phyloP scores from a whole-genome alignment of 2,888 invertebrate species.

The Bombyx huttoni region DNA sequence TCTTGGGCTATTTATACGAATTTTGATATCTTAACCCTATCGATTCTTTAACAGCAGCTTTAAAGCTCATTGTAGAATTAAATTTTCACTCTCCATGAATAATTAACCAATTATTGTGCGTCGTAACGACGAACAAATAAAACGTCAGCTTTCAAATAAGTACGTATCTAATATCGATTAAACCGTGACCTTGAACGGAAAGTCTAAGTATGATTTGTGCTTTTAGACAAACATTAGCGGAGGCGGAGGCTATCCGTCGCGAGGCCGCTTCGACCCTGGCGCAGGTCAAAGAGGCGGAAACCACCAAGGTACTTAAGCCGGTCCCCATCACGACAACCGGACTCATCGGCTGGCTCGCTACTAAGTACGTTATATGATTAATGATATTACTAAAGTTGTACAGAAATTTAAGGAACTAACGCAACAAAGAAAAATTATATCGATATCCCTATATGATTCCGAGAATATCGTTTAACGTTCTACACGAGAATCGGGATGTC shows the following conservation, averaged over 20 bases:
- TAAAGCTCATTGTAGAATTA: no score
- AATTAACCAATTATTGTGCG: background rate
- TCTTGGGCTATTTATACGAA: no score
- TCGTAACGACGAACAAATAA: background rate
- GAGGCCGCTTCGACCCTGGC: constrained; percentile 30
- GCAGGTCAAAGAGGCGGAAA: constrained; percentile 22
- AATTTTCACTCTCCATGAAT: background rate
- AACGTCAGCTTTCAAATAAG: background rate
- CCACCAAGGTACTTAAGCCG: constrained; percentile 41
- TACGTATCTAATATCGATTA: background rate
- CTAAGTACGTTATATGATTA: constrained; percentile 25
- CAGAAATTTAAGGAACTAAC: no score
- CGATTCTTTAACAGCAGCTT: no score
- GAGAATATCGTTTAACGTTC: no score
- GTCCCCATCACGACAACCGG: constrained; percentile 52
- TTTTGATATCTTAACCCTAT: no score
- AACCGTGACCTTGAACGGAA: background rate
- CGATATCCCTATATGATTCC: no score
- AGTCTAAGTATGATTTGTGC: constrained; percentile 1
- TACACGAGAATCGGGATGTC: no score
- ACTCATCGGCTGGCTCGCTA: constrained; percentile 48
- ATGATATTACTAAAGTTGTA: background rate
- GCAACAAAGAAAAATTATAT: no score
- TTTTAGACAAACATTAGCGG: constrained; percentile 27
- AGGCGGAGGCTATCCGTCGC: constrained; percentile 30